Conservation (phyloP, 2,888 invertebrate species). For the Conchocele bisecta region DNA sequence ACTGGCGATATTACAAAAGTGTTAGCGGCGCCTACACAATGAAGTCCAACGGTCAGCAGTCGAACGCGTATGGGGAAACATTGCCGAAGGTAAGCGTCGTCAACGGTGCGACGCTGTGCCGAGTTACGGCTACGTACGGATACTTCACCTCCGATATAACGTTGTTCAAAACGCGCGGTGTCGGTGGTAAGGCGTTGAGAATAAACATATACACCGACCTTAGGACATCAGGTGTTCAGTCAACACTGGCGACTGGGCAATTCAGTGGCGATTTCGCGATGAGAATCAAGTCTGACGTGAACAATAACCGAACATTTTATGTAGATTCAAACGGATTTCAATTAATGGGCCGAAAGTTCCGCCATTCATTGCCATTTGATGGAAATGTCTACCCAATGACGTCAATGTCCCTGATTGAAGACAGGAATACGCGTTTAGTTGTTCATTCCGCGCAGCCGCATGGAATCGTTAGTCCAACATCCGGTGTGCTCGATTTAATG, state of each 20-base stretch:
- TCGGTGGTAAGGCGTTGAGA: constrained; percentile 29
- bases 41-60: constrained; percentile 35
- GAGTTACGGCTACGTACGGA: constrained; percentile 15
- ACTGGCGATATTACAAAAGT: constrained; percentile 46
- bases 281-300: constrained; percentile 71
- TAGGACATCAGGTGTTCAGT: neutral
- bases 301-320: constrained; percentile 68
- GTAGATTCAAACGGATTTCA: constrained; percentile 81
- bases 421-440: constrained; percentile 67
- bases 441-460: constrained; percentile 79
- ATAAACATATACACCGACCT: constrained; percentile 44
- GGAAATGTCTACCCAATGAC: constrained; percentile 82
- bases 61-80: neutral
- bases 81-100: constrained; percentile 8
- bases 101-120: constrained; percentile 28
- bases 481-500: constrained; percentile 80
- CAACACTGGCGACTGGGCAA: too few species aligned
- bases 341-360: constrained; percentile 72
- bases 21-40: constrained; percentile 52
- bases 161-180: constrained; percentile 12
- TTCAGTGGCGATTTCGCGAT: constrained; percentile 76
- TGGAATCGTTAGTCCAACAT: constrained; percentile 74
- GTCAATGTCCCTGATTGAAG: constrained; percentile 75
- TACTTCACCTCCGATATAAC: constrained; percentile 30
- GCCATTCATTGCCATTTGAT: constrained; percentile 68